Evolutionary conservation across 2,797 vertebrate genomes (phyloP), one percentile per base, ranked within the genome.

Genomic region (Tympanoctomys barrerae): DNA sequence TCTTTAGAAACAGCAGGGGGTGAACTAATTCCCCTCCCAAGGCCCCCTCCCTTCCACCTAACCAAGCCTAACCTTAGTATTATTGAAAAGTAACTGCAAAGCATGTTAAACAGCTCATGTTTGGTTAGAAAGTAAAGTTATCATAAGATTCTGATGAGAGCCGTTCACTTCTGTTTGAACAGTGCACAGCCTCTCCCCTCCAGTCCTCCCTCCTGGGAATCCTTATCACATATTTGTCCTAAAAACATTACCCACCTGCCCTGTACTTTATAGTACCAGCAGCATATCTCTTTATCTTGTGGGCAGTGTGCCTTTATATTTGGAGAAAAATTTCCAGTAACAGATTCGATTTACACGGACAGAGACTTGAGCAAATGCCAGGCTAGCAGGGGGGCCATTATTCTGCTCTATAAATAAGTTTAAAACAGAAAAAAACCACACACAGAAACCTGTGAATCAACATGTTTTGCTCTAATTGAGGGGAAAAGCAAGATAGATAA

Each of bases 301-400:
- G 98, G 98, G 98, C 99, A 99, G 98, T 99, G 98, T 99, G 99
- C 99, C 98, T 99, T 99, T 99, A 99, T 99, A 99, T 99, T 99
- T 99, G 99, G 99, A 99, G 99, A 97, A 98, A 99, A 99, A 99
- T 99, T 99, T 99, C 99, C 98, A 98, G 99, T 98, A 98, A 99
- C 99, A 99, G 98, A 99, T 99, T 99, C 98, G 97, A 99, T 99
- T 99, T 99, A 98, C 99, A 99, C 97, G 98, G 99, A 99, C 99
- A 99, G 99, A 99, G 99, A 99, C 99, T 99, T 99, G 98, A 98
- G 97, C 98, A 98, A 98, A 98, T 99, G 98, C 99, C 98, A 99
- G 94, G 92, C 97, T 98, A 98, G 98, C 98, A 98, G 98, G 98
- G 98, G 98, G 98, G 98, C 98, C 98, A 98, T 98, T 99, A 98